phyloP scores from a whole-genome alignment of 2,888 invertebrate species.

The Beris morrisii region DNA sequence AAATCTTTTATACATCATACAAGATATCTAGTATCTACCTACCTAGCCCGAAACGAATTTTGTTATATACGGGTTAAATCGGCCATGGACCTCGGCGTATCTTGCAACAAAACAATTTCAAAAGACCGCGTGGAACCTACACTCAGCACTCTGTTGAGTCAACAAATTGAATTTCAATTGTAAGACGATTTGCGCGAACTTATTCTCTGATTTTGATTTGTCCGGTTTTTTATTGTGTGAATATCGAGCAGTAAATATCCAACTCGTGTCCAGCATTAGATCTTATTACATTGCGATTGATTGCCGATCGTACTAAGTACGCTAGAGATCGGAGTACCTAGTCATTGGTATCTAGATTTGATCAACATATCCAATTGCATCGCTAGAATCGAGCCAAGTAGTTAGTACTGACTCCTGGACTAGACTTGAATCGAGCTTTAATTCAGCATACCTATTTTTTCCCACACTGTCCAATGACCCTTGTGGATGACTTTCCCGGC shows the following conservation, averaged over 20 bases:
- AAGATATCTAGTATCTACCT: no score
- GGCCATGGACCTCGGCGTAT: conserved; percentile 7
- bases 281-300: background rate
- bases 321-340: no score
- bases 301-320: background rate
- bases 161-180: conserved; percentile 31
- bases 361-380: conserved; percentile 25
- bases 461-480: conserved; percentile 30
- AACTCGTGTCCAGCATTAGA: background rate
- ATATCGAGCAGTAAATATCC: conserved; percentile 23
- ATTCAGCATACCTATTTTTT: conserved; percentile 4
- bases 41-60: no score
- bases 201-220: conserved; percentile 10
- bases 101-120: background rate
- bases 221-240: background rate
- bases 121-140: background rate
- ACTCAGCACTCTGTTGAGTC: conserved; percentile 16
- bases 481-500: background rate
- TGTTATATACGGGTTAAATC: conserved; percentile 3
- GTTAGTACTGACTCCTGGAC: background rate
- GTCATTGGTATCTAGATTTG: no score
- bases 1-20: no score
- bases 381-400: conserved; percentile 12
- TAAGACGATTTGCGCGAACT: conserved; percentile 4
- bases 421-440: conserved; percentile 12